phyloP scores from a whole-genome alignment of 35 echinoderm and acorn worm species.

The Lytechinus variegatus region DNA sequence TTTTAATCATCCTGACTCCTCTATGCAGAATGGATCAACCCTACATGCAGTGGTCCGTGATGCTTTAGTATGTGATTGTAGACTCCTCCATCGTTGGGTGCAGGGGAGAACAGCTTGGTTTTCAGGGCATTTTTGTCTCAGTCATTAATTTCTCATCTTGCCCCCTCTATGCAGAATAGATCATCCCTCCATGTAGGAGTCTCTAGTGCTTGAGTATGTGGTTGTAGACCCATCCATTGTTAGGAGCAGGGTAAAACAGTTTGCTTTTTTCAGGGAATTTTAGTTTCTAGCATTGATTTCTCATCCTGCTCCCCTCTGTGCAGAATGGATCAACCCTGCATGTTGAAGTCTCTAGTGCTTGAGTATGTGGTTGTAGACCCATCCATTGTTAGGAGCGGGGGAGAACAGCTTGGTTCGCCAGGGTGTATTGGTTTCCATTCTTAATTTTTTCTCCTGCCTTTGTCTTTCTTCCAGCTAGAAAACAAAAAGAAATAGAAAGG shows the following conservation, averaged over 20 bases:
- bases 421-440: slow-evolving; percentile 67
- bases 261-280: neutral
- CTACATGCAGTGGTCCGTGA: neutral
- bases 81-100: neutral
- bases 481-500: too few species aligned
- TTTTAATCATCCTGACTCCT: neutral
- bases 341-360: slow-evolving; percentile 16
- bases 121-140: neutral
- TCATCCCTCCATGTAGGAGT: neutral
- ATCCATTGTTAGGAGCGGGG: slow-evolving; percentile 72
- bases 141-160: neutral
- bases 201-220: neutral
- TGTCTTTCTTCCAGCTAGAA: slow-evolving; percentile 91
- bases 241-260: neutral
- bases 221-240: neutral
- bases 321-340: neutral
- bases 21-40: neutral
- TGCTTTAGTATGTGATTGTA: neutral
- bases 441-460: slow-evolving; percentile 71
- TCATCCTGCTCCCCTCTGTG: neutral
- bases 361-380: slow-evolving; percentile 70
- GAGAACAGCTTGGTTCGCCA: slow-evolving; percentile 95
- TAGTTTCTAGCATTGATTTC: neutral
- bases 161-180: neutral
- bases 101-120: neutral